Evolutionary conservation across 2,888 invertebrate species (phyloP), one percentile per base, ranked within the genome.

Genomic region (Unio pictorum): DNA sequence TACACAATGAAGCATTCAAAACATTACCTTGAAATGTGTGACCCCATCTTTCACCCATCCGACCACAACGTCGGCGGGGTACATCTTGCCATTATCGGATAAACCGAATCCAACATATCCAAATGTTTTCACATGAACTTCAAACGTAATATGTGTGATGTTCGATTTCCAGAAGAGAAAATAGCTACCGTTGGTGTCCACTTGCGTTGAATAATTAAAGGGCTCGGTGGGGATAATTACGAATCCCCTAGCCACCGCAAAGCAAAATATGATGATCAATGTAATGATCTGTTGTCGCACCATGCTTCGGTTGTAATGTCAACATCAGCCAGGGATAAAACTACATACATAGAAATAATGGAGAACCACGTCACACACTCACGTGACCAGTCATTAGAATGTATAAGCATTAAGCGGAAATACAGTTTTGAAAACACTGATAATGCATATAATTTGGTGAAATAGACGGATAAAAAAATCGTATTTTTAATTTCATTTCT

Each of bases 51-150:
- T 75, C 11, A 96, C 94, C 96, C 96, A 96, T 73, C 95, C 95
- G 88, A 96, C 93, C 81, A 96, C 94, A 91, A 96, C 93, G 92
- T 96, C 96, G 73, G 95, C 93, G 64, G 95, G 95, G 86, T 93
- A 92, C 93, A 95, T 94, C 81, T 93, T 93, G 77, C 95, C 95
- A 87, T 93, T 94, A 69, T 93, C 93, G 81, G 95, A 95, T 90
- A 96, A 95, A 73, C 96, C 96, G 84, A 96, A 93, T 61, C 95
- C 95, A 78, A 96, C 94, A 90, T 95, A 96, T 81, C 96, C 96
- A 85, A 61, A 71, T 0, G 84, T 81, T 56, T 81, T 78, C 20
- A 79, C 83, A 65, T 76, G 75, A 0, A 74, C 76, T 66, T 81
- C 78, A 66, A 85, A 80, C 1, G 75, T 79, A 30, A 85, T 79